Base-by-base conservation (phyloP, 2,113 vertebrate genomes). In the Merops nubicus region DNA sequence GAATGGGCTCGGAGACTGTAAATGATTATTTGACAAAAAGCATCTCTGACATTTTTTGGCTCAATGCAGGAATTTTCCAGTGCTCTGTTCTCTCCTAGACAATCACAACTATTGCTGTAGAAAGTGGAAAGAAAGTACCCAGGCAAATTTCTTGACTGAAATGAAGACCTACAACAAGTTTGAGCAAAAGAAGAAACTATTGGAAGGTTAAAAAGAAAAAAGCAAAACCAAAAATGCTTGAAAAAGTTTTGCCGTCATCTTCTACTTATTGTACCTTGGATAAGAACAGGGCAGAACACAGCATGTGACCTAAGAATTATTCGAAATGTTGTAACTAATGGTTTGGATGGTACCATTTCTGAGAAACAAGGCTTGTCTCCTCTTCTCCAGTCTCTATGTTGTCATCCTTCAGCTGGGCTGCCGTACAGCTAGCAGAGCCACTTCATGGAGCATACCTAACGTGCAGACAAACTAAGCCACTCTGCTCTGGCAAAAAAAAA, bases 11-110 rank as follows among this genome's bases (percentile, higher is more conserved):
- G 69, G 65, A 56, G 43, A 76, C 62, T 75, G 65, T 76, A 93
- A 94, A 91, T 45, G 34, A 81, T 67, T 86, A 54, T 54, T 85
- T 73, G 57, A 93, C 56, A 85, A 89, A 92, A 82, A 75, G n/a
- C 31, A 28, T 53, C 56, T 83, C 54, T 40, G 7, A 56, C 51
- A 33, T 11, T 64, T 85, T 92, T 75, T 89, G 77, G 73, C 77
- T 94, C 36, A 70, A n/a, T 14, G 11, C 7, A 80, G 89, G 68
- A 63, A 89, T 89, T 89, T 89, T 89, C 68, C 59, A 84, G 4
- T 70, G 50, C 50, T 77, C n/a, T 79, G 10, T 60, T 84, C 26
- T 74, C 54, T 47, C 12, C 40, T 67, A 81, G 33, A 77, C 34
- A 53, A 81, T 59, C 48, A 59, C 33, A 88, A 60, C 20, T 82